Base-by-base conservation (phyloP, 2,888 invertebrate genomes). In the Auanema freiburgensis region DNA sequence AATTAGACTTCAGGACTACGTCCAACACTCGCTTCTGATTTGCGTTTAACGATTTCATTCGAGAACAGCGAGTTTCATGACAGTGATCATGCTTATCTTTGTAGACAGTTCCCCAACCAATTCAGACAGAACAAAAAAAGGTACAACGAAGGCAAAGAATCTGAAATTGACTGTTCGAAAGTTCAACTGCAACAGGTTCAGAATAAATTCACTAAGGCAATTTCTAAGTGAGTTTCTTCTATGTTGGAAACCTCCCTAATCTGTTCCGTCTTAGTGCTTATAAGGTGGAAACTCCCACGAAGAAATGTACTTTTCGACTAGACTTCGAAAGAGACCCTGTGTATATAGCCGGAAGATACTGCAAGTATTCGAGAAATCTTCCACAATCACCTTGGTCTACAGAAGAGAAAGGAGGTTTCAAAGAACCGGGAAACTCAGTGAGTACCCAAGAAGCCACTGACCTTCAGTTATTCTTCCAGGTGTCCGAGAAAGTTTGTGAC, bases 331-430 rank as follows among this genome's bases (percentile, higher is more conserved):
- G 80, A 42, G 80, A 83, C 55, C 69, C 71, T 52, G 66, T 80
- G 56, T 82, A 70, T 76, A 58, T 84, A 71, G 78, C 82, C 85
- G 89, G 89, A 71, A 63, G 76, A 14, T 95, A 96, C 84, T 88
- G 90, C 72, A 95, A 95, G 85, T 89, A 89, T 80, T 91, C 91
- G 2, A 88, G 96, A 55, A 87, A 88, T 69, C 85, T 98, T 33
- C 91, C 93, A 57, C 97, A 98, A 87, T 93, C 94, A 0, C 96
- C 96, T 0, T 97, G 96, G 95, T 85, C 93, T 59, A 86, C 93
- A 59, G 73, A 71, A 60, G 76, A 74, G 16, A 74, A 74, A 55
- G 72, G 71, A 63, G 66, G 52, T 10, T 66, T 66, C 5, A 65
- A 63, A 55, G 68, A 70, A 14, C 66, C 69, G 1, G 76, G 74